phyloP scores from a whole-genome alignment of 2,888 invertebrate species.

The Therioaphis trifolii region DNA sequence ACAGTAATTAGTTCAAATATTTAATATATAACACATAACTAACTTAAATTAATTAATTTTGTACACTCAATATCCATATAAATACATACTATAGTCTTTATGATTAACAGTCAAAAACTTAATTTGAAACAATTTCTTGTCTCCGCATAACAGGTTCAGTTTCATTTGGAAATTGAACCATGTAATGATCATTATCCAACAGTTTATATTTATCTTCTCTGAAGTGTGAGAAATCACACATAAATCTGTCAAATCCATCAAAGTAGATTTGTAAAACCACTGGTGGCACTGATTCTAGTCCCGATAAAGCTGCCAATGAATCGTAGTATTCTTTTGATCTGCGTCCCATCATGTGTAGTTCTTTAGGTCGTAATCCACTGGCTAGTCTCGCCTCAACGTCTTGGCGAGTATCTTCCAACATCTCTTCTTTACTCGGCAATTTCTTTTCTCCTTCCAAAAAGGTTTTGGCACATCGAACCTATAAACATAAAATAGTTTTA shows the following conservation, averaged over 20 bases:
- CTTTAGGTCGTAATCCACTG: conserved; percentile 77
- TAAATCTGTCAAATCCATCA: conserved; percentile 75
- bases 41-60: not conserved
- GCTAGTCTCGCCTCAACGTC: conserved; percentile 74
- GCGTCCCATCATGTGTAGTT: conserved; percentile 82
- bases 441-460: conserved; percentile 57
- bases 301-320: conserved; percentile 66
- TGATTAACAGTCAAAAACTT: not conserved
- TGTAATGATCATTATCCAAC: conserved; percentile 72
- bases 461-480: conserved; percentile 48
- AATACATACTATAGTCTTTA: not conserved
- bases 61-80: not conserved
- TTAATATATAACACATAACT: not conserved
- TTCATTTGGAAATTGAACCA: conserved; percentile 56
- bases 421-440: conserved; percentile 68
- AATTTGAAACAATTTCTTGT: conserved; percentile 49
- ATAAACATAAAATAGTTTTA: not conserved
- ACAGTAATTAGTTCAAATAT: not conserved
- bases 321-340: conserved; percentile 79
- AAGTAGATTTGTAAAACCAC: conserved; percentile 81
- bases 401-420: conserved; percentile 74
- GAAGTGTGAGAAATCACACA: conserved; percentile 75
- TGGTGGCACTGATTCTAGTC: conserved; percentile 74
- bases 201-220: conserved; percentile 76
- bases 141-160: conserved; percentile 42